Percentiles rank a stretch among this genome's conserved stretches.
phyloP scores from a whole-genome alignment of 2,113 vertebrate genomes.

The Ceyx melanurus region DNA sequence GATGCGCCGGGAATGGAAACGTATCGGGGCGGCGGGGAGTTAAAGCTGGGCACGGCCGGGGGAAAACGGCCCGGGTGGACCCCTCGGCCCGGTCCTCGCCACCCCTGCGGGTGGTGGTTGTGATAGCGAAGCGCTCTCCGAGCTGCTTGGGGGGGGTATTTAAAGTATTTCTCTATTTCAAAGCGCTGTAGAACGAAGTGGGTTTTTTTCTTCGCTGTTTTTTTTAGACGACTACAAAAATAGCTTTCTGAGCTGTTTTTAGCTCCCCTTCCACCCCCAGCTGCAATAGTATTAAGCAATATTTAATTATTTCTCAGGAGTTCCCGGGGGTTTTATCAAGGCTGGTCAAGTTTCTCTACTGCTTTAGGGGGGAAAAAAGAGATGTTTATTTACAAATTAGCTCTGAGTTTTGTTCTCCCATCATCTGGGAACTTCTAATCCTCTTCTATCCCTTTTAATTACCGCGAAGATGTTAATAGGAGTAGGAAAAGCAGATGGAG shows the following conservation, averaged over 20 bases:
- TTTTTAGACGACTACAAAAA: neutral
- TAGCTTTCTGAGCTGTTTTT: neutral
- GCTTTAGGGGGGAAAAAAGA: neutral
- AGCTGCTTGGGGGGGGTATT: neutral
- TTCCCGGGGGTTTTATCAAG: neutral
- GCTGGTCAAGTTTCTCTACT: neutral
- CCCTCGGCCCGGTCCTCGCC: neutral
- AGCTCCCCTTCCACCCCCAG: too few species aligned
- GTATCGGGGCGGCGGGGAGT: accelerated
- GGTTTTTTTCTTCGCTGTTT: neutral
- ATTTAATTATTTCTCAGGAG: neutral
- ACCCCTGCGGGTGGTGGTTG: neutral
- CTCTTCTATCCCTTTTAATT: neutral
- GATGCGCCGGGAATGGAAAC: neutral
- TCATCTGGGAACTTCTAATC: neutral
- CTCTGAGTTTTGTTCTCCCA: neutral
- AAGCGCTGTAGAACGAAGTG: neutral
- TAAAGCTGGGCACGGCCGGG: neutral
- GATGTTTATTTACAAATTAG: neutral
- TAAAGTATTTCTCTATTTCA: neutral
- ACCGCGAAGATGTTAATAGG: neutral
- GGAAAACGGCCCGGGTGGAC: too few species aligned
- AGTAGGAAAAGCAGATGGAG: neutral
- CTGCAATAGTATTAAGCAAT: neutral
- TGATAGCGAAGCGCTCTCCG: neutral